phyloP scores from a whole-genome alignment of 2,113 vertebrate species.

The Origma solitaria region DNA sequence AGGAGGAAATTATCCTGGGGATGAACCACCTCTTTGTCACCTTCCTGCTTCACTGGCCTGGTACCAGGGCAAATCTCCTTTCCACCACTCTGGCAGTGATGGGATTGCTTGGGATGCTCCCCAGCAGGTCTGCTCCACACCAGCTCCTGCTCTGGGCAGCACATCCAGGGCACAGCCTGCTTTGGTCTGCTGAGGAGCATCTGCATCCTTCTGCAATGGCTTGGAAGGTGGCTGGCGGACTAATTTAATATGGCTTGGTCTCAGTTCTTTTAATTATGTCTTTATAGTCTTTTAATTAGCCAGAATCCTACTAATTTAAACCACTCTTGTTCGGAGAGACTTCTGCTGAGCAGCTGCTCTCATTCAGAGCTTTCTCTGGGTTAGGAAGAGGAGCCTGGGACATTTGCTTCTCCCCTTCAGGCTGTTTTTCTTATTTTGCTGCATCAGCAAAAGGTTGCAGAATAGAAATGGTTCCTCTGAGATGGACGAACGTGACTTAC shows the following conservation, averaged over 20 bases:
- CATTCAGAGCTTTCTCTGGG: conserved; percentile 19
- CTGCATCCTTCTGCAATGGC: neutral
- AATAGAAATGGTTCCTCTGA: conserved; percentile 40
- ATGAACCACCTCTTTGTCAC: neutral
- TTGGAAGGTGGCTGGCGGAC: neutral
- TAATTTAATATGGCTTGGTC: conserved; percentile 52
- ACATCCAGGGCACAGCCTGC: neutral
- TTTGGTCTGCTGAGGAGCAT: neutral
- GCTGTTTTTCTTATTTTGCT: conserved; percentile 55
- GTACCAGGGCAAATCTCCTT: neutral
- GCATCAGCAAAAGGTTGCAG: conserved; percentile 47
- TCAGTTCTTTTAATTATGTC: conserved; percentile 61
- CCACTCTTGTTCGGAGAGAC: conserved; percentile 5
- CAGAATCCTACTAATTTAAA: conserved; percentile 64
- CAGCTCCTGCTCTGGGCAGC: neutral
- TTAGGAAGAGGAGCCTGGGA: conserved; percentile 11
- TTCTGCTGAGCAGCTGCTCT: conserved; percentile 65
- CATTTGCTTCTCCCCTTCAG: conserved; percentile 25
- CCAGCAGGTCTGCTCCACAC: neutral
- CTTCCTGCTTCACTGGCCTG: neutral
- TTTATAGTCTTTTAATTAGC: conserved; percentile 69
- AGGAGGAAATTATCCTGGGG: neutral
- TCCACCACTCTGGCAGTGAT: accelerated
- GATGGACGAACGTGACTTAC: conserved; percentile 32
- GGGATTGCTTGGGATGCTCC: neutral